A percentile compares a stretch with the other conserved stretches of the same genome.
Conservation (phyloP, 2,113 vertebrate species). For the Apistogramma diplotaenia region DNA sequence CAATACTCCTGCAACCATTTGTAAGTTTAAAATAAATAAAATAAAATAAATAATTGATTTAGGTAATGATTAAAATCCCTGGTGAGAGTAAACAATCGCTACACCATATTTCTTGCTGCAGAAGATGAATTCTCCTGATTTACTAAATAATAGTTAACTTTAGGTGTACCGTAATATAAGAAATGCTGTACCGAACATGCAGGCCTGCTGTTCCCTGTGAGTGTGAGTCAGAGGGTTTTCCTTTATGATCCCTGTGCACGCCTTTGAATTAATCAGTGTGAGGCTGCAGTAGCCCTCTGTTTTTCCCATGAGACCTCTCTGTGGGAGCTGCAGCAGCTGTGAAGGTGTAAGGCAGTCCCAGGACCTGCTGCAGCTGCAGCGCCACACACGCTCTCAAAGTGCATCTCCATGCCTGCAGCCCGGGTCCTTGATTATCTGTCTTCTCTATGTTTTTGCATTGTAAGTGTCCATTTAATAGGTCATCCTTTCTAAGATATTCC, state of each 20-base stretch:
- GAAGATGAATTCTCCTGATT: neutral
- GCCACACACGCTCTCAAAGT: neutral
- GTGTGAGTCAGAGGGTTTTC: slow-evolving; percentile 2
- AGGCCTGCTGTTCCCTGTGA: too few species aligned
- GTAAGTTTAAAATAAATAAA: neutral
- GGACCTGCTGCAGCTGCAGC: slow-evolving; percentile 14
- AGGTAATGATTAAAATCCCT: neutral
- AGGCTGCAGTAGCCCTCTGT: slow-evolving; percentile 24
- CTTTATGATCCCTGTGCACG: neutral
- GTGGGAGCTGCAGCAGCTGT: slow-evolving; percentile 67
- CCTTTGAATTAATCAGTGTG: slow-evolving; percentile 34
- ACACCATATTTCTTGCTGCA: neutral
- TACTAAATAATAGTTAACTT: neutral
- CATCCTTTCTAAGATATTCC: neutral
- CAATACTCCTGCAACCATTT: neutral
- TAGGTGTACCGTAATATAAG: neutral
- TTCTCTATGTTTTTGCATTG: slow-evolving; percentile 1
- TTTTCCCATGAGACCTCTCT: slow-evolving; percentile 29
- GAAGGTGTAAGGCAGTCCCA: slow-evolving; percentile 49
- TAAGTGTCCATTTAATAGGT: neutral
- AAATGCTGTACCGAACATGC: neutral
- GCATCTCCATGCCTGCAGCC: neutral
- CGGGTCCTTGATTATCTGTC: neutral
- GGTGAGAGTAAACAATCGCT: neutral
- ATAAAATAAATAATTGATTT: neutral